These are phyloP conservation scores for Alitta virens DNA, from an alignment of 2,888 invertebrate genomes.

Conservation along the genomic window DNA sequence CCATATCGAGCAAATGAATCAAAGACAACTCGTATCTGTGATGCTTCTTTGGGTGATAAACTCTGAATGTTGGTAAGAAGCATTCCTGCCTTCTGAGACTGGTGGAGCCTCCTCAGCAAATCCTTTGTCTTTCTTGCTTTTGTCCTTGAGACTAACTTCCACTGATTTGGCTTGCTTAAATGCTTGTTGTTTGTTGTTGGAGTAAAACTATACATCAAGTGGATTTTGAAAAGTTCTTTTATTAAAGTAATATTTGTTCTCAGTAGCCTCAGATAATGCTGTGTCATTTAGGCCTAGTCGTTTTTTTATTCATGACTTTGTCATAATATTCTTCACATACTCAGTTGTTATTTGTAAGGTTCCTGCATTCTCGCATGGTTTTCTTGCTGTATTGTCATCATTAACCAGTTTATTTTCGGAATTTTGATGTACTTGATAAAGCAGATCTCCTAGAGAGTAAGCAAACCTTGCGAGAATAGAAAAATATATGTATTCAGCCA, in stretches of 20 bases:
- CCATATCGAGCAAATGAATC: slow-evolving; percentile 23
- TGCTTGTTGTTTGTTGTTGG: slow-evolving; percentile 10
- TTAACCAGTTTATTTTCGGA: too few species aligned
- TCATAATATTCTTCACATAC: not conserved
- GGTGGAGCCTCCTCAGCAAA: slow-evolving; percentile 5
- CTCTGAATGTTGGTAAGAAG: slow-evolving; percentile 17
- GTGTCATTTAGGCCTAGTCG: not conserved
- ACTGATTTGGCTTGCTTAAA: not conserved
- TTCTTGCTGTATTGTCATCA: too few species aligned
- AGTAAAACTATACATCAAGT: too few species aligned
- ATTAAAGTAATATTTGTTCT: too few species aligned
- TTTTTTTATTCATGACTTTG: not conserved
- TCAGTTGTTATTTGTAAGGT: too few species aligned
- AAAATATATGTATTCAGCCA: too few species aligned
- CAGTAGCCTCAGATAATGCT: too few species aligned
- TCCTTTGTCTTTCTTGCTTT: not conserved
- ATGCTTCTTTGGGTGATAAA: slow-evolving; percentile 20
- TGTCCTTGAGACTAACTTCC: not conserved
- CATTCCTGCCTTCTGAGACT: not conserved
- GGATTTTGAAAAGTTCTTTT: too few species aligned
- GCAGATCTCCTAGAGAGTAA: too few species aligned
- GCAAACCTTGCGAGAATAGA: too few species aligned
- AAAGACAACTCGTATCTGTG: slow-evolving; percentile 23
- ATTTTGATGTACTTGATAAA: too few species aligned
- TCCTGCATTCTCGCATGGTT: too few species aligned